Evolutionary conservation across 2,888 invertebrate genomes (phyloP).

Genomic region (Xestia sexstrigata): DNA sequence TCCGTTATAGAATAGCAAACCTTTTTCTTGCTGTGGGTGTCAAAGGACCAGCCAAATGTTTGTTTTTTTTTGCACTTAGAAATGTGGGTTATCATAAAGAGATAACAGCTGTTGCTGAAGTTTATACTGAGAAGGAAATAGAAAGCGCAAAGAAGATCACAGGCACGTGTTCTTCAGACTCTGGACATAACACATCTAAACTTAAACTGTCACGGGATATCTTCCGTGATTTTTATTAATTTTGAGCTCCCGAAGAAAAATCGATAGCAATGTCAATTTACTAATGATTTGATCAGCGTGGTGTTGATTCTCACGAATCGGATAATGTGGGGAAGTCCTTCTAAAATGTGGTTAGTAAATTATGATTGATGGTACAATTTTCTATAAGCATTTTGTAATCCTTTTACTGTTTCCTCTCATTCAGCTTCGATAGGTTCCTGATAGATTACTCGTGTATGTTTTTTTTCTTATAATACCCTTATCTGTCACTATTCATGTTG

Average conservation of each 20-base stretch:
- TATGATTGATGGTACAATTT: constrained; percentile 1
- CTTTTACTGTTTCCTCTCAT: constrained; percentile 36
- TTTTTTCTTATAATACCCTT: constrained; percentile 45
- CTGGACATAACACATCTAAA: too few relatives aligned
- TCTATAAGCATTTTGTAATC: constrained; percentile 14
- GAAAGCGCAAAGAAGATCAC: too few relatives aligned
- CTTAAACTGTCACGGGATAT: too few relatives aligned
- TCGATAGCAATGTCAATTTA: background rate
- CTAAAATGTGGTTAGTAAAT: background rate
- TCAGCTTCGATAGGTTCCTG: constrained; percentile 41
- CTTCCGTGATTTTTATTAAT: too few relatives aligned
- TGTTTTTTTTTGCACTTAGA: too few relatives aligned
- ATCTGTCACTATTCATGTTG: constrained; percentile 50
- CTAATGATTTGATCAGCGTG: background rate
- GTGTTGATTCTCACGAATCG: background rate
- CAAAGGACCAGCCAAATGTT: background rate
- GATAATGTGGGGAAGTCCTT: background rate
- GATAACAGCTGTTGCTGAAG: too few relatives aligned
- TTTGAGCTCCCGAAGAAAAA: too few relatives aligned
- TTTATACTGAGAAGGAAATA: too few relatives aligned
- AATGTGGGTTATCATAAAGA: too few relatives aligned
- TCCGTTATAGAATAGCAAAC: too few relatives aligned
- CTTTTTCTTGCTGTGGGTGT: too few relatives aligned
- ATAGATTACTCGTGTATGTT: constrained; percentile 44
- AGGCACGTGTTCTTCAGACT: too few relatives aligned